Evolutionary conservation across 2,888 invertebrate genomes (phyloP).

Genomic region (Enchytraeus crypticus): DNA sequence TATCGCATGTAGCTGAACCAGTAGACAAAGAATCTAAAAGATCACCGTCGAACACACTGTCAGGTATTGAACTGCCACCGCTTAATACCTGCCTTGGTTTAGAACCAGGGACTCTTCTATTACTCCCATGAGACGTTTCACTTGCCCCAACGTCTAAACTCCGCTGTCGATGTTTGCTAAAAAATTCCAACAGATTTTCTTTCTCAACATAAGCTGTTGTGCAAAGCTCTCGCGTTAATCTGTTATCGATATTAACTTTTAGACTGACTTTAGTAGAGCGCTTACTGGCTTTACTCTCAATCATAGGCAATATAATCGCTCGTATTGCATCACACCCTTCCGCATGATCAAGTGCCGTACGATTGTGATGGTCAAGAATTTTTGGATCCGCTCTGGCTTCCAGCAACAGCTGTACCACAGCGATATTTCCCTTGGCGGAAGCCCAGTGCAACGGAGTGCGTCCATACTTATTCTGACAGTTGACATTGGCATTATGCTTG

Average conservation of each 20-base stretch:
- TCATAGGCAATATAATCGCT: neutral
- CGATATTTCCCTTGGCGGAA: constrained; percentile 31
- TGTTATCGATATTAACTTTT: neutral
- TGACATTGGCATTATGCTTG: constrained; percentile 30
- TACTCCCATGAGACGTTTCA: too few species aligned
- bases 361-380: constrained; percentile 23
- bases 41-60: too few species aligned
- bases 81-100: too few species aligned
- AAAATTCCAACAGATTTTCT: neutral
- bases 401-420: constrained; percentile 31
- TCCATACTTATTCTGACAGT: constrained; percentile 30
- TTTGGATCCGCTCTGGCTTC: constrained; percentile 29
- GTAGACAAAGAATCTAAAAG: too few species aligned
- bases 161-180: neutral
- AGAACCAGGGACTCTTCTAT: too few species aligned
- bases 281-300: neutral
- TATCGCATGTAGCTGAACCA: too few species aligned
- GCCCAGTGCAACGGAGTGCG: constrained; percentile 40
- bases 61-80: too few species aligned
- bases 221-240: neutral
- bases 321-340: neutral
- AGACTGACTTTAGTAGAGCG: neutral
- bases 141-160: neutral
- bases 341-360: constrained; percentile 11
- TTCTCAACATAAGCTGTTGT: neutral